Percentiles rank a stretch among this genome's conserved stretches.
Evolutionary conservation across 2,888 invertebrate genomes (phyloP).

Genomic region (Hanleya hanleyi): DNA sequence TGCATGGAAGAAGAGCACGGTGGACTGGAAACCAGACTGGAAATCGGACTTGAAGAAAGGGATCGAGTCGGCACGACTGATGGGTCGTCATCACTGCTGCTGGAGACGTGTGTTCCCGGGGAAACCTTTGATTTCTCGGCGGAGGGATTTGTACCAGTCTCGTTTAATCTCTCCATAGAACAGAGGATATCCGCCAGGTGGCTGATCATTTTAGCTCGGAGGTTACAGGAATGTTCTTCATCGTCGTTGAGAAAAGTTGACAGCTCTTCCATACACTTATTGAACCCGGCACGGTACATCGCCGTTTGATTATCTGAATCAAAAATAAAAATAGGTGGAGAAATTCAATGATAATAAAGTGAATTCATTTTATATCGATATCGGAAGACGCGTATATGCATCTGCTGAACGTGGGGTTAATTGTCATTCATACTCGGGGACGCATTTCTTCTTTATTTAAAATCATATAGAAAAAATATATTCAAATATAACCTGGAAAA

Average conservation of each 20-base stretch:
- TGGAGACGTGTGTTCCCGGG: neutral
- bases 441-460: no score
- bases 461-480: no score
- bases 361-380: no score
- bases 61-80: neutral
- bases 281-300: neutral
- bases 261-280: neutral
- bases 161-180: neutral
- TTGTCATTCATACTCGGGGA: no score
- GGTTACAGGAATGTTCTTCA: neutral
- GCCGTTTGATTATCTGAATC: neutral
- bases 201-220: neutral
- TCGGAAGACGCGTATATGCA: no score
- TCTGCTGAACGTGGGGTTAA: no score
- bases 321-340: no score
- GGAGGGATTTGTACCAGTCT: neutral
- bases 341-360: no score
- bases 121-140: neutral
- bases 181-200: neutral
- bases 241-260: neutral
- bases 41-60: neutral
- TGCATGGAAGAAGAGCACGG: no score
- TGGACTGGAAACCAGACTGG: neutral
- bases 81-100: slow-evolving; percentile 1
- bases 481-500: no score